Conservation (phyloP, 64 coral and sea anemone genomes). For the Pocillopora damicornis region DNA sequence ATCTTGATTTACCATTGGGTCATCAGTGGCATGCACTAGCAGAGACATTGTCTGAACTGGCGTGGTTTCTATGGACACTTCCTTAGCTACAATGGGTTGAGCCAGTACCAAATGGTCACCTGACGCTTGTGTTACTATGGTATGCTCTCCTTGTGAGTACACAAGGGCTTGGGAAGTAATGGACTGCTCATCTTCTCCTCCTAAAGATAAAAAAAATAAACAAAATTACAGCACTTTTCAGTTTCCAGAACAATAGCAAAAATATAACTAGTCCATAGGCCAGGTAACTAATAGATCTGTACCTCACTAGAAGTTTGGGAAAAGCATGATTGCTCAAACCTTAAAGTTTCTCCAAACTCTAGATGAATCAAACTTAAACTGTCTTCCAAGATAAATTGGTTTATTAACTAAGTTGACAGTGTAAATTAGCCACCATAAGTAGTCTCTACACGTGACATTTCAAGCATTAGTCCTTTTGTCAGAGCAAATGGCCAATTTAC, state of each 20-base stretch:
- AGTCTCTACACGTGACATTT: no score
- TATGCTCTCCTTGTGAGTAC: constrained; percentile 45
- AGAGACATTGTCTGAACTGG: constrained; percentile 58
- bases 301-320: no score
- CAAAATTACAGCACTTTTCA: background rate
- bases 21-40: constrained; percentile 66
- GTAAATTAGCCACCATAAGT: no score
- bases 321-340: no score
- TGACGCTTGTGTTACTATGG: constrained; percentile 55
- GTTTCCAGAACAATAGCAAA: background rate
- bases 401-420: no score
- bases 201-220: background rate
- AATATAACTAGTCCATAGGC: background rate
- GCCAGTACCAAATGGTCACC: constrained; percentile 70
- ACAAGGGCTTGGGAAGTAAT: constrained; percentile 49
- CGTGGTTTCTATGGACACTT: constrained; percentile 92
- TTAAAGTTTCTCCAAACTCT: no score
- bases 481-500: no score
- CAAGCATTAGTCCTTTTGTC: no score
- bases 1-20: constrained; percentile 45
- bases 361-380: no score
- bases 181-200: constrained; percentile 32
- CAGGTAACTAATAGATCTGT: no score
- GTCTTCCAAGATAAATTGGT: no score
- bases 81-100: constrained; percentile 86